Evolutionary conservation across 2,888 invertebrate genomes (phyloP).

Genomic region (Sipha maydis): DNA sequence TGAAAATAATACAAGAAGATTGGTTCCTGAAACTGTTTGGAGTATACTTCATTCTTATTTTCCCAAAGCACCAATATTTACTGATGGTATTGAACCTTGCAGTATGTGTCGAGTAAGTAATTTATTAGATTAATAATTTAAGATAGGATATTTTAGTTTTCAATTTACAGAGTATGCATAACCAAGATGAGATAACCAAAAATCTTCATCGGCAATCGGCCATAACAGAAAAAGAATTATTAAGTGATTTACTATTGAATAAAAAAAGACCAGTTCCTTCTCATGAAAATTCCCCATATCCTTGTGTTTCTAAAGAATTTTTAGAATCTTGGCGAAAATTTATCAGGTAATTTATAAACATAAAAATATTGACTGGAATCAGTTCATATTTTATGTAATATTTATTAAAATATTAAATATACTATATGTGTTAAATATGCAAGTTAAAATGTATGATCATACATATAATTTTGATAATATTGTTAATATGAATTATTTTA

Average conservation of each 20-base stretch:
- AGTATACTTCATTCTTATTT: conserved; percentile 70
- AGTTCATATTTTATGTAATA: no score
- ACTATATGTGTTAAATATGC: no score
- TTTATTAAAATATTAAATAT: no score
- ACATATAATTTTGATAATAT: no score
- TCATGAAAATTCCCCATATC: conserved; percentile 65
- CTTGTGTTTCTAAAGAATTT: conserved; percentile 66
- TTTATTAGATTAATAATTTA: neutral
- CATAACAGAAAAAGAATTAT: conserved; percentile 67
- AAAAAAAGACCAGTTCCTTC: conserved; percentile 65
- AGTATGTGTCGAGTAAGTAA: conserved; percentile 65
- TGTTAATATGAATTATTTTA: no score
- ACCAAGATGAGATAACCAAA: conserved; percentile 64
- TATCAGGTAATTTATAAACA: conserved; percentile 67
- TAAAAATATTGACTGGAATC: neutral
- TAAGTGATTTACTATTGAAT: conserved; percentile 67
- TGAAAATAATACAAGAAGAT: conserved; percentile 68
- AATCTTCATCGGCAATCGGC: conserved; percentile 65
- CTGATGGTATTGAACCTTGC: conserved; percentile 67
- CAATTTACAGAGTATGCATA: conserved; percentile 64
- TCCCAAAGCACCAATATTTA: conserved; percentile 68
- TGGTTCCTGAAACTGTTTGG: conserved; percentile 71
- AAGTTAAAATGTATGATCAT: no score
- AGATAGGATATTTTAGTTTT: neutral
- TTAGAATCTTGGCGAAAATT: conserved; percentile 69